Conservation (phyloP, 2,113 vertebrate species). For the Porphyrio hochstetteri region DNA sequence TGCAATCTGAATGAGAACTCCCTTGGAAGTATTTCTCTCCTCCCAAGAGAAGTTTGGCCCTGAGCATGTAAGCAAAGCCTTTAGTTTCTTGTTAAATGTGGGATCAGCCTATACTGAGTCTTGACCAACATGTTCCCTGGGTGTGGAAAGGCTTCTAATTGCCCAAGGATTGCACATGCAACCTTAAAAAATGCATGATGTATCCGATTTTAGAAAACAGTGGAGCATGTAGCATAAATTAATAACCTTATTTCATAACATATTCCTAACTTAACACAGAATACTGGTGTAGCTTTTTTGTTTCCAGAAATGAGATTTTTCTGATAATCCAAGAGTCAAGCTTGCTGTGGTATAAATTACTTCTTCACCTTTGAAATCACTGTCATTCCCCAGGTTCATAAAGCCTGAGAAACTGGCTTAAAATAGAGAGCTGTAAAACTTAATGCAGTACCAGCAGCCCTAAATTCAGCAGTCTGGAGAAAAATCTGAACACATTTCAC, state of each 20-base stretch:
- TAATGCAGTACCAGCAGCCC: not conserved
- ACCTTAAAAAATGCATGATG: not conserved
- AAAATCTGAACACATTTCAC: not conserved
- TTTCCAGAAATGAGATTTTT: not conserved
- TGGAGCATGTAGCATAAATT: not conserved
- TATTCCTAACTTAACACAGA: not conserved
- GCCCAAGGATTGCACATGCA: not conserved
- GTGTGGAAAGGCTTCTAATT: not conserved
- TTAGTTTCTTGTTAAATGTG: not conserved
- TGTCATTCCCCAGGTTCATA: not conserved
- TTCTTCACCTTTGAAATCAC: not conserved
- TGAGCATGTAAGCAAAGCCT: not conserved
- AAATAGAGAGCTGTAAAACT: not conserved
- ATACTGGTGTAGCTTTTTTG: not conserved
- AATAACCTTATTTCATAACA: not conserved
- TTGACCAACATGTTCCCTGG: not conserved
- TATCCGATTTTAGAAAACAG: constrained; percentile 42
- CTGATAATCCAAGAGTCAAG: not conserved
- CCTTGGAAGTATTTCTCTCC: not conserved
- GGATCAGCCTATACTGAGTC: not conserved
- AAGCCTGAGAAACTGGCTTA: not conserved
- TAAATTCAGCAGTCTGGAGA: not conserved
- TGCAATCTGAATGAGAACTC: not conserved
- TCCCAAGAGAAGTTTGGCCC: not conserved
- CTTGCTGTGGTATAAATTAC: not conserved